These are phyloP conservation scores for Euura lappo DNA, from an alignment of 1,140 invertebrate genomes.

Conservation along the genomic window DNA sequence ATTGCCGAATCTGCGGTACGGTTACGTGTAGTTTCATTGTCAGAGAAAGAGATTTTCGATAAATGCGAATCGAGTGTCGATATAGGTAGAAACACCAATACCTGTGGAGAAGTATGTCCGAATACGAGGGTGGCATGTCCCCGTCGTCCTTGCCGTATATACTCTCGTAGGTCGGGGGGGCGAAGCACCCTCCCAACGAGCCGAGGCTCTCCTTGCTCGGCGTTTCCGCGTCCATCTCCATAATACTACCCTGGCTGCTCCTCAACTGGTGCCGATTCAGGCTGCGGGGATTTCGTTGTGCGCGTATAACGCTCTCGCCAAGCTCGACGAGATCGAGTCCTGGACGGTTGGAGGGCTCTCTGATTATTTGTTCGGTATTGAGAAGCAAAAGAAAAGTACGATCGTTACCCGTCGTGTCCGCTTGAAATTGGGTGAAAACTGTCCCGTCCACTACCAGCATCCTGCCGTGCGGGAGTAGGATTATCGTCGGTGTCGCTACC, in stretches of 20 bases:
- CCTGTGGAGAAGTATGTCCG: conserved; percentile 55
- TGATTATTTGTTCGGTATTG: background rate
- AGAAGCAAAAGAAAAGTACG: background rate
- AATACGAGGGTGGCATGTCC: conserved; percentile 56
- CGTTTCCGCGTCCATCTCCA: conserved; percentile 56
- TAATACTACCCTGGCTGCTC: conserved; percentile 48
- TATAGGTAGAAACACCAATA: conserved; percentile 18
- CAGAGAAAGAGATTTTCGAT: background rate
- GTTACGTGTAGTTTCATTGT: background rate
- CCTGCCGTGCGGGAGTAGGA: conserved; percentile 64
- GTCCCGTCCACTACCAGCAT: conserved; percentile 65
- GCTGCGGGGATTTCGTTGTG: conserved; percentile 47
- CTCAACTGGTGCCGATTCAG: conserved; percentile 47
- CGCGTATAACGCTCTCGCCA: conserved; percentile 59
- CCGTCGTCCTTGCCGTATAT: conserved; percentile 55
- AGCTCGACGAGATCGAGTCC: conserved; percentile 63
- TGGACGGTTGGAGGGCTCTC: conserved; percentile 28
- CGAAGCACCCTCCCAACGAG: conserved; percentile 50
- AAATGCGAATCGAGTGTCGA: background rate
- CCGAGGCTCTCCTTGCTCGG: conserved; percentile 53
- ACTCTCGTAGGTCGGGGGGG: conserved; percentile 57
- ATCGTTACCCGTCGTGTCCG: conserved; percentile 44
- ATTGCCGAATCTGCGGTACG: conserved; percentile 43
- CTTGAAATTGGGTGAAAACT: conserved; percentile 61
- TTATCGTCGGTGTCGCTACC: conserved; percentile 62